These are phyloP conservation scores for Acridotheres tristis DNA, from an alignment of 2,797 vertebrate species.

Conservation along the genomic window DNA sequence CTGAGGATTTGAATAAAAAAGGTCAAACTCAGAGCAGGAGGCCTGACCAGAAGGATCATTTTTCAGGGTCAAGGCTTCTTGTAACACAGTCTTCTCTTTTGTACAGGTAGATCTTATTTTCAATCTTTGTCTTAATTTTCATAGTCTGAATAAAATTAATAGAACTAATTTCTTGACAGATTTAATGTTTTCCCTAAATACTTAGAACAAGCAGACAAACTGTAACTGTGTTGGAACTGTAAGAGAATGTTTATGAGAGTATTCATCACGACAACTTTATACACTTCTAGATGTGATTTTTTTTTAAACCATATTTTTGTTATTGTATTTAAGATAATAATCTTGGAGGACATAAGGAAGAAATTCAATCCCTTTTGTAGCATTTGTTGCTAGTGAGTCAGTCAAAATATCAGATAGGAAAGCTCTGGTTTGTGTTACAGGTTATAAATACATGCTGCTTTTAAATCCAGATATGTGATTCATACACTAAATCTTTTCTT, in stretches of 20 bases:
- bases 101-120: background rate
- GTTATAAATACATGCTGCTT: conserved; percentile 31
- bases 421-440: conserved; percentile 5
- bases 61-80: background rate
- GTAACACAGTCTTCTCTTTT: background rate
- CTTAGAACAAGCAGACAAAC: background rate
- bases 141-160: background rate
- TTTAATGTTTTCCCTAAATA: background rate
- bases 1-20: background rate
- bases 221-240: background rate
- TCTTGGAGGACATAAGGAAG: conserved; percentile 28
- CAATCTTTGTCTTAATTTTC: background rate
- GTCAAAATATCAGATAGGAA: conserved; percentile 52
- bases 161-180: background rate
- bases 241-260: background rate
- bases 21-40: background rate
- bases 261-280: background rate
- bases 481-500: conserved; percentile 20
- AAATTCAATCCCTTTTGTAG: conserved; percentile 45
- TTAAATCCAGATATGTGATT: conserved; percentile 36
- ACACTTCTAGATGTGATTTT: background rate
- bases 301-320: background rate
- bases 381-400: conserved; percentile 32
- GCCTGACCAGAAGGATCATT: background rate
- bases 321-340: conserved; percentile 10